Base-by-base conservation (phyloP, 2,888 invertebrate species). In the Polietes domitor region DNA sequence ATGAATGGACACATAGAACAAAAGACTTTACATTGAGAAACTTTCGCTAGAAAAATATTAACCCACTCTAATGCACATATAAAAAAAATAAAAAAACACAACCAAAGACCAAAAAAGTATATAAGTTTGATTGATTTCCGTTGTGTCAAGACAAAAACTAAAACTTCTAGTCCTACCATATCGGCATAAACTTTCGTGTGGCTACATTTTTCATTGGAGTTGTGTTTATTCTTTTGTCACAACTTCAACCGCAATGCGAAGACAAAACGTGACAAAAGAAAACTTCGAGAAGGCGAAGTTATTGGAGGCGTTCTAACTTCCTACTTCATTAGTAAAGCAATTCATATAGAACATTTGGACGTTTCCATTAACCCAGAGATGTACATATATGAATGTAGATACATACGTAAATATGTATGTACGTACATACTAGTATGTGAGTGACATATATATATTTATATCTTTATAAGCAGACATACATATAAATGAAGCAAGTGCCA, bases 271-370 rank as follows among this genome's bases (percentile, higher is more conserved):
- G 10, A 28, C 37, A 72, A 71, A 53, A 75, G 77, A 80, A 85
- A 86, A 85, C 79, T 85, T 83, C 28, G 37, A 41, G 21, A 53
- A 32, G 47, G 26, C 70, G 80, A 82, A 85, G 77, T 85, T 81
- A 21, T 53, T 15, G 19, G 2, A 74, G 73, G 74, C 72, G 61
- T 53, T 61, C n/a, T 72, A 61, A 85, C 80, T 85, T 86, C 85
- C 83, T 77, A 74, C 86, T 79, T 85, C 85, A 85, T 86, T 85
- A 86, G 72, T 65, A 80, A 70, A 73, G 47, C 72, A 68, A 78
- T 77, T 82, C 47, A 77, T 12, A 65, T 68, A 37, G 24, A 71
- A 71, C 21, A 9, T 12, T 37, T 26, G 37, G 19, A 70, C 26
- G 55, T 7, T 72, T 55, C 37, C 10, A 73, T 73, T 41, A 72